phyloP scores from a whole-genome alignment of 2,113 vertebrate species.

The Garra rufa region DNA sequence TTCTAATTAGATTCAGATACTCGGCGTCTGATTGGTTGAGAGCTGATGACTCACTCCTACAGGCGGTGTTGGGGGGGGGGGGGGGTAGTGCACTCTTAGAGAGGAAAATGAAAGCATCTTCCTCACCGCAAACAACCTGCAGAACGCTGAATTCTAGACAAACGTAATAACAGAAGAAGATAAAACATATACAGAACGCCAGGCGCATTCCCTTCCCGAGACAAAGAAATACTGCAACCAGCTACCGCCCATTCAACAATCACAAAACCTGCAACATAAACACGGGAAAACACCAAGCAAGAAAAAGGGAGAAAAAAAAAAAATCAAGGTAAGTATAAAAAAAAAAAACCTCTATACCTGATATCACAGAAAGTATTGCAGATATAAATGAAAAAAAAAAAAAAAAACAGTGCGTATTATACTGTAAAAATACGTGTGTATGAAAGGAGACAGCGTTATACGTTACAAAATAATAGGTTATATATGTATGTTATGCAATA shows the following conservation, averaged over 20 bases:
- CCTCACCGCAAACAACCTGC: slow-evolving; percentile 46
- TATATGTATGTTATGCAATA: background rate
- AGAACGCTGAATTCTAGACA: slow-evolving; percentile 52
- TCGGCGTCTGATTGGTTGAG: slow-evolving; percentile 79
- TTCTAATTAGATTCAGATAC: slow-evolving; percentile 67
- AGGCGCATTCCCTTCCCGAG: background rate
- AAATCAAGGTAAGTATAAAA: slow-evolving; percentile 1
- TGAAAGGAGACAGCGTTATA: background rate
- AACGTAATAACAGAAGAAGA: background rate
- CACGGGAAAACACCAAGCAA: background rate
- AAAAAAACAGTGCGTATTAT: too few relatives aligned
- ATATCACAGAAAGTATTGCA: background rate
- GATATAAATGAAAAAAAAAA: background rate
- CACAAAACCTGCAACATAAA: slow-evolving; percentile 44
- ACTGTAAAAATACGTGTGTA: background rate
- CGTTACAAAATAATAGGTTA: background rate
- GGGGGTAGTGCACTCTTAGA: slow-evolving; percentile 58
- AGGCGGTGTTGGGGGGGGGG: slow-evolving; percentile 75
- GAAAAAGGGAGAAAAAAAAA: background rate
- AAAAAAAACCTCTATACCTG: background rate
- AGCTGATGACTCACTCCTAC: slow-evolving; percentile 82
- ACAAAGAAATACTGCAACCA: background rate
- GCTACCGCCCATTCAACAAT: background rate
- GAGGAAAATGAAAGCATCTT: slow-evolving; percentile 70
- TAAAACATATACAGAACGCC: background rate